Percentiles rank a stretch among this genome's conserved stretches.
These are phyloP conservation scores for Cliona cf. orientalis DNA, from an alignment of 37 sponge, comb jelly and placozoan species.

Conservation along the genomic window DNA sequence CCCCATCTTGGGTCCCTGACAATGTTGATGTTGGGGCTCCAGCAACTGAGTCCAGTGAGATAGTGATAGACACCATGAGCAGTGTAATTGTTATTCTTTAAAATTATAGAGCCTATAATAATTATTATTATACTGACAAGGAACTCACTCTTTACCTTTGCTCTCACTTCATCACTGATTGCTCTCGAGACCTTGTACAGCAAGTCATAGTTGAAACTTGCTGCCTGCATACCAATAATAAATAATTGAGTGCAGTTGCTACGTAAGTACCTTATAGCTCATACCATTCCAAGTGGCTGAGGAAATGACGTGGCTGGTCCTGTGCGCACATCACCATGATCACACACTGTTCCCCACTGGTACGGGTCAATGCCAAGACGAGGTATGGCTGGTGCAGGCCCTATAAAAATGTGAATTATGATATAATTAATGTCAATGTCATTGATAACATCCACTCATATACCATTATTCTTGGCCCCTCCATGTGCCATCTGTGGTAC, in stretches of 20 bases:
- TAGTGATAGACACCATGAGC: constrained; percentile 44
- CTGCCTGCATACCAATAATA: constrained; percentile 24
- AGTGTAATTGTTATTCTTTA: constrained; percentile 52
- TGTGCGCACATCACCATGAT: constrained; percentile 53
- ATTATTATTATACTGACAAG: no score
- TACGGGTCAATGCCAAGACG: constrained; percentile 70
- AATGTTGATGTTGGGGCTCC: constrained; percentile 34
- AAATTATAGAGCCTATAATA: no score
- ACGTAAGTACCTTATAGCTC: no score
- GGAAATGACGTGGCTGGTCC: constrained; percentile 67
- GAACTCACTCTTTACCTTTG: no score
- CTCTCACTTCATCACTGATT: constrained; percentile 64
- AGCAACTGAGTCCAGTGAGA: constrained; percentile 54
- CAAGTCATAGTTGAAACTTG: constrained; percentile 60
- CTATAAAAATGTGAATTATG: not conserved
- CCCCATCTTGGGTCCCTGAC: constrained; percentile 71
- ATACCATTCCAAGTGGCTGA: constrained; percentile 52
- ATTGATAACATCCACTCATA: not conserved
- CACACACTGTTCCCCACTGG: constrained; percentile 76
- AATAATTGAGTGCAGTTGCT: not conserved
- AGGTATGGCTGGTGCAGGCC: constrained; percentile 74
- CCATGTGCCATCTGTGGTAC: no score
- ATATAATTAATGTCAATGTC: not conserved
- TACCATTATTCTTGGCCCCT: not conserved
- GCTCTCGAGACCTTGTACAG: constrained; percentile 47